Conservation (phyloP, 2,888 invertebrate genomes). For the Norana najaformis region DNA sequence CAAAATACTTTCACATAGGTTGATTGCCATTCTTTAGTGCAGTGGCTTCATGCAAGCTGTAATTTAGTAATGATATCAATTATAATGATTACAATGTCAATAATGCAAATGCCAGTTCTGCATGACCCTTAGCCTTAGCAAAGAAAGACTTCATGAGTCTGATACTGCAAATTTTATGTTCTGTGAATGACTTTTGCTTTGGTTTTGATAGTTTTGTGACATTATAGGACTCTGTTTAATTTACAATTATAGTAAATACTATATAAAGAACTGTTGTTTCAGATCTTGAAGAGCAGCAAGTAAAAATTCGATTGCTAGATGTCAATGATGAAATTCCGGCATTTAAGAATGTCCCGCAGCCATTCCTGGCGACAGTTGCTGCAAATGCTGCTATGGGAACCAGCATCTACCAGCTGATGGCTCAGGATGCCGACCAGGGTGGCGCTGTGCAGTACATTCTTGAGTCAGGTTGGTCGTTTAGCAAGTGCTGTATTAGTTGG, state of each 20-base stretch:
- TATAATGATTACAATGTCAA: background rate
- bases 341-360: conserved; percentile 93
- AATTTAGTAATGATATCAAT: too few relatives aligned
- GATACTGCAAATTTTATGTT: background rate
- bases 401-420: conserved; percentile 94
- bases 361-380: conserved; percentile 96
- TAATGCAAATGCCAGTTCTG: background rate
- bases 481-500: background rate
- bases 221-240: background rate
- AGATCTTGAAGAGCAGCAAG: conserved; percentile 65
- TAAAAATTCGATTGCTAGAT: conserved; percentile 91
- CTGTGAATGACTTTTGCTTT: background rate
- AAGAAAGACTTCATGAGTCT: background rate
- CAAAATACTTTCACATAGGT: too few relatives aligned
- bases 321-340: conserved; percentile 95
- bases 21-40: too few relatives aligned
- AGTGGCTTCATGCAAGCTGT: too few relatives aligned
- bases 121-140: background rate
- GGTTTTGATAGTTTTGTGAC: background rate
- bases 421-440: conserved; percentile 92
- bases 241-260: background rate
- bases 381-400: conserved; percentile 92
- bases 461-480: conserved; percentile 41
- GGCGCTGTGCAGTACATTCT: conserved; percentile 73
- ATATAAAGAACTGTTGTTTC: conserved; percentile 24